Evolutionary conservation across 2,113 vertebrate species (phyloP), one percentile per base, ranked within the genome.

Genomic region (Mandrillus leucophaeus): DNA sequence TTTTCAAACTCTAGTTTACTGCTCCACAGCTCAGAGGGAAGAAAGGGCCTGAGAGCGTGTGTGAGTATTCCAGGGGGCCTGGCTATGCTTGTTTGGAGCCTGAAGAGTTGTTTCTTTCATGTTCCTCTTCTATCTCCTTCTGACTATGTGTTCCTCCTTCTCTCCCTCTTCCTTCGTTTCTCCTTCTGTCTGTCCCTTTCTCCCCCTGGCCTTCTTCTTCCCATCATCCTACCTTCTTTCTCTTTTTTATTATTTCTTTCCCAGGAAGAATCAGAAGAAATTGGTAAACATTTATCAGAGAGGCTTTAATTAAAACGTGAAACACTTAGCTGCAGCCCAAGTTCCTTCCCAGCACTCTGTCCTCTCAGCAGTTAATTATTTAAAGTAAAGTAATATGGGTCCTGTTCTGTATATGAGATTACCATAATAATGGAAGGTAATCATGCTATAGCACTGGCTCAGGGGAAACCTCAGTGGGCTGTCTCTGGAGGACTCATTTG

Each of bases 301-400:
- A 4, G 84, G 75, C 59, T 98, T 98, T 98, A 98, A 98, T 98
- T 98, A 98, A 98, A 98, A 98, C 22, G 35, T 98, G 98, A 98
- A 98, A 98, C 98, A 97, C 61, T 25, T 73, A 82, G 95, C 93
- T 86, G 72, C 1, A 95, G 96, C 97, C 97, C 97, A 94, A 97
- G 96, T 92, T 93, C 93, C 95, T 97, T 98, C 94, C 38, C n/a
- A 75, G 83, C 64, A 95, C 96, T 97, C 90, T 96, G 98, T 97
- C 83, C 92, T 98, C 82, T 82, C 85, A 93, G 92, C 95, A 94
- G 95, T 98, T 98, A 98, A 98, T 99, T 98, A 98, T 98, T 98
- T 98, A 98, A 98, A 98, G 93, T 98, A 97, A 98, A 96, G 72
- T 89, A 96, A 98, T 96, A 97, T 96, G 76, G 94, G 95, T 93